Evolutionary conservation across 2,888 invertebrate genomes (phyloP), one percentile per base, ranked within the genome.

Genomic region (Polia nebulosa): DNA sequence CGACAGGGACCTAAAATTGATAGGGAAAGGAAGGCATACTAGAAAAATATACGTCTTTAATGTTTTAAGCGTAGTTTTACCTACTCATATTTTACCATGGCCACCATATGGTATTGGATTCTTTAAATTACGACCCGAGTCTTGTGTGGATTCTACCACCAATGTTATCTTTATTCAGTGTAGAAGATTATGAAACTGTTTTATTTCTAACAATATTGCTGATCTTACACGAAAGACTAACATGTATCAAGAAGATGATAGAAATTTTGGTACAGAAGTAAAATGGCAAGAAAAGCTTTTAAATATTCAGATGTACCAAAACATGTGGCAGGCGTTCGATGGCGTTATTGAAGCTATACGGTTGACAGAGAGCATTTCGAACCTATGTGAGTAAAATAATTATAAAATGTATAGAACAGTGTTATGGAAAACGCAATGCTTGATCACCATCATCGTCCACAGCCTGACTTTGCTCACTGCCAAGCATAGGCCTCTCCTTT

Each of bases 111-210:
- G 6, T 66, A 17, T 6, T 17, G 20, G 17, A 67, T 27, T 17
- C 11, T 32, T 32, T 49, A 32, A 17, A 3, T 3, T 32, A 9
- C 4, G 17, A 67, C 1, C 13, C 20, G 2, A 34, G 13, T 3
- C 32, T 27, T 20, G 0, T 20, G 9, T 65, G 39, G 49, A 13
- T 32, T 41, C 9, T 41, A 17, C 67, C 32, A 25, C 39, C 13
- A 4, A 5, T 41, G 17, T 3, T 17, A 20, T 25, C n/a, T 6
- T 13, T 65, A 2, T 25, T 67, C 17, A 13, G 20, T 25, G 17
- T 67, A 20, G 65, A 65, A 67, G 67, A 65, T 41, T 65, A 49
- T 39, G 67, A 67, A 34, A 20, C 25, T 9, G 25, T 67, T 51
- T 25, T 65, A 17, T 67, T 67, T 27, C 7, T 65, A 3, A 51